These are phyloP conservation scores for Pectinophora gossypiella DNA, from an alignment of 1,140 invertebrate species.

Conservation along the genomic window DNA sequence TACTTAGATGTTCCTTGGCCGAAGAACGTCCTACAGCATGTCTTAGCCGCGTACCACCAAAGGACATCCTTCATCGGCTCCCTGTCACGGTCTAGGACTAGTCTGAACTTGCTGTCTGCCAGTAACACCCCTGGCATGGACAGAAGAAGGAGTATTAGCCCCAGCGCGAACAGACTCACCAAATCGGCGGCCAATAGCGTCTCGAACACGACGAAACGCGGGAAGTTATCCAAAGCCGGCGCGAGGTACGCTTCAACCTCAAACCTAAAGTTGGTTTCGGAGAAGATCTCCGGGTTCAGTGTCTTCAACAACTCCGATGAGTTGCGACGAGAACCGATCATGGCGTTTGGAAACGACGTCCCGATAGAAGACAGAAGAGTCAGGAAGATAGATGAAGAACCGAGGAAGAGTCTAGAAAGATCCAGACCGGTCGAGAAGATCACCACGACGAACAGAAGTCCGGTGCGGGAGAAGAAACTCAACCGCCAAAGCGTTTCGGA, in stretches of 20 bases:
- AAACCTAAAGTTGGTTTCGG: constrained; percentile 57
- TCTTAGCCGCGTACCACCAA: constrained; percentile 68
- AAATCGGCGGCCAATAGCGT: constrained; percentile 47
- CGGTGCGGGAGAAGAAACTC: constrained; percentile 20
- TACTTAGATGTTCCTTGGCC: constrained; percentile 68
- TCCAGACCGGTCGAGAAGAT: constrained; percentile 28
- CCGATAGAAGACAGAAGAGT: constrained; percentile 15
- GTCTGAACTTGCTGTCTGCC: constrained; percentile 51
- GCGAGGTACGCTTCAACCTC: constrained; percentile 50
- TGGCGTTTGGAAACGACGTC: constrained; percentile 49
- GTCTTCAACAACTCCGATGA: constrained; percentile 47
- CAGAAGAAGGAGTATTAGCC: constrained; percentile 46
- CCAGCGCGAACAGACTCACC: constrained; percentile 22
- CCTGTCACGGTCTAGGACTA: constrained; percentile 73
- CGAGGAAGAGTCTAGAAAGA: constrained; percentile 24
- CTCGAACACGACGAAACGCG: constrained; percentile 45
- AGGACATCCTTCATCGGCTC: constrained; percentile 72
- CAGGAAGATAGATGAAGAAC: constrained; percentile 16
- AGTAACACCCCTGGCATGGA: constrained; percentile 42
- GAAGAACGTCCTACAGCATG: constrained; percentile 67
- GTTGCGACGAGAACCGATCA: constrained; percentile 42
- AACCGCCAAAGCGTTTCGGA: constrained; percentile 55
- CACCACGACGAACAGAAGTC: constrained; percentile 14
- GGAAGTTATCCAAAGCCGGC: constrained; percentile 40
- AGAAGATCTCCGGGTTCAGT: constrained; percentile 63